phyloP scores from a whole-genome alignment of 2,888 invertebrate species.

The Diaphora mendica region DNA sequence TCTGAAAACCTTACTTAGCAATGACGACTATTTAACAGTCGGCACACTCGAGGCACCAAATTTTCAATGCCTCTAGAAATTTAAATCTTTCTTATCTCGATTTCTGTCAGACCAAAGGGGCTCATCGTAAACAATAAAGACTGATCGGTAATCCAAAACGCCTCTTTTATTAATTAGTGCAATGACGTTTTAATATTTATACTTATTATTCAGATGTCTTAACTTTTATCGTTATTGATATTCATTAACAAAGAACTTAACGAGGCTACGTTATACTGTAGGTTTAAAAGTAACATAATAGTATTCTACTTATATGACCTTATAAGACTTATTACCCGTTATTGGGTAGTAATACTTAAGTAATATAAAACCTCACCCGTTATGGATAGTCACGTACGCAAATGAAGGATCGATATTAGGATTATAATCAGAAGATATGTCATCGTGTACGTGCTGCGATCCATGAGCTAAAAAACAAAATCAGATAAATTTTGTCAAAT shows the following conservation, averaged over 20 bases:
- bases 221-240: too few species aligned
- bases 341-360: background rate
- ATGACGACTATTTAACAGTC: background rate
- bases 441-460: slow-evolving; percentile 36
- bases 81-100: background rate
- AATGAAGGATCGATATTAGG: slow-evolving; percentile 92
- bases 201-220: too few species aligned
- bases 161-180: too few species aligned
- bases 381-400: slow-evolving; percentile 92
- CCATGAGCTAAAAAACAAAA: slow-evolving; percentile 70
- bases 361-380: slow-evolving; percentile 83
- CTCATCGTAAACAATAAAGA: background rate
- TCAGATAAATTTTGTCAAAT: slow-evolving; percentile 25
- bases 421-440: slow-evolving; percentile 65
- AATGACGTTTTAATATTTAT: too few species aligned
- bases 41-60: background rate
- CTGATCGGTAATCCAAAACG: too few species aligned
- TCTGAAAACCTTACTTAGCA: background rate
- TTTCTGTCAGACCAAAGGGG: background rate
- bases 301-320: background rate
- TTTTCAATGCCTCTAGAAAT: background rate
- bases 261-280: too few species aligned
- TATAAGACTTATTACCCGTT: background rate
- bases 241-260: too few species aligned
- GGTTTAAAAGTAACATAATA: background rate